These are phyloP conservation scores for Sinosuthora webbiana DNA, from an alignment of 2,113 vertebrate genomes.

Conservation along the genomic window DNA sequence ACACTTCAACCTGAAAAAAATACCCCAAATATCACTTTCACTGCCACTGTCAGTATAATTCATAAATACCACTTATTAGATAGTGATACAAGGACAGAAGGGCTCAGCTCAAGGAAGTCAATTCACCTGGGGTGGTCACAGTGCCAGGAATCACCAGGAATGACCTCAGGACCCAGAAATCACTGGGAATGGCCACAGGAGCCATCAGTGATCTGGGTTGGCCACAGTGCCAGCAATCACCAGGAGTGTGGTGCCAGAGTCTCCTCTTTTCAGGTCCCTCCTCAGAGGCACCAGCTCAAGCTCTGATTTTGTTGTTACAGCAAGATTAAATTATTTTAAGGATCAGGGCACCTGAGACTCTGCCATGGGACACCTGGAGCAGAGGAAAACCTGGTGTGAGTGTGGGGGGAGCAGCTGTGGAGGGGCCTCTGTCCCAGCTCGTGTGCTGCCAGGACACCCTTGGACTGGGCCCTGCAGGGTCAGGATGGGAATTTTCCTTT, in stretches of 20 bases:
- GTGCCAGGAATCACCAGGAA: not conserved
- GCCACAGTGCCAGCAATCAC: too few relatives aligned
- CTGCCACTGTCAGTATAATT: not conserved
- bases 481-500: not conserved
- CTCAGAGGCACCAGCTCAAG: not conserved
- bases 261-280: not conserved
- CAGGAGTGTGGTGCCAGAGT: not conserved
- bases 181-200: not conserved
- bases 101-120: not conserved
- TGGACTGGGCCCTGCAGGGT: not conserved
- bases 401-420: not conserved
- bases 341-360: not conserved
- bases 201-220: not conserved
- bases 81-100: fast-evolving
- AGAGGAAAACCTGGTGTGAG: not conserved
- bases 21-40: not conserved
- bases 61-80: not conserved
- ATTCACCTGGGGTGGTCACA: not conserved
- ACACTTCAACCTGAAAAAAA: not conserved
- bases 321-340: not conserved
- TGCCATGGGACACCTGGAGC: not conserved
- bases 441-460: not conserved
- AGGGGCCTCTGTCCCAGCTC: not conserved
- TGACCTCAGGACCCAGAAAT: not conserved
- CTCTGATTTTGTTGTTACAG: not conserved